Conservation (phyloP, 1,140 invertebrate genomes). For the Hycleus cichorii region DNA sequence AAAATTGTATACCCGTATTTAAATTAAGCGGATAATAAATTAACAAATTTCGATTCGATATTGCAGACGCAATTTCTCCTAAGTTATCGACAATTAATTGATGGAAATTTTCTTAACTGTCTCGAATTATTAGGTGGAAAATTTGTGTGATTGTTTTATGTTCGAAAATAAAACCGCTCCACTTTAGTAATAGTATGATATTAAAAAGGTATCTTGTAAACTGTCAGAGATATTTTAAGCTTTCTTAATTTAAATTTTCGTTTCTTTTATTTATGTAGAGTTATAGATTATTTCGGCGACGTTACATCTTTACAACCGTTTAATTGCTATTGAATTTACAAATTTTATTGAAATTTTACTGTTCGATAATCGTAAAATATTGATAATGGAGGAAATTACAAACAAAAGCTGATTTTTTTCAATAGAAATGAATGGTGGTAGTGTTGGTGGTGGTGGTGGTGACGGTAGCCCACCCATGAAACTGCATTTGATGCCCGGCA, state of each 20-base stretch:
- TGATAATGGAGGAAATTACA: background rate
- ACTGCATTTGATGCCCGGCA: constrained; percentile 10
- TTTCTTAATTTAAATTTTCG: background rate
- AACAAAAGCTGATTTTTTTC: background rate
- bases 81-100: background rate
- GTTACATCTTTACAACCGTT: constrained; percentile 25
- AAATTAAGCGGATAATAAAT: constrained; percentile 16
- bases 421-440: background rate
- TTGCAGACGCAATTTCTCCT: constrained; percentile 3
- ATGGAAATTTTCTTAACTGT: too few relatives aligned
- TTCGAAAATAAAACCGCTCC: constrained; percentile 6
- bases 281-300: constrained; percentile 28
- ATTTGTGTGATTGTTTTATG: too few relatives aligned
- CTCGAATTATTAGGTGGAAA: too few relatives aligned
- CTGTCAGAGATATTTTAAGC: constrained; percentile 25
- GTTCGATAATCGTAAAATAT: constrained; percentile 2
- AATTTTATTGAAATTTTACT: constrained; percentile 22
- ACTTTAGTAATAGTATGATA: constrained; percentile 5
- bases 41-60: constrained; percentile 1
- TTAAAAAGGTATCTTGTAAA: constrained; percentile 16
- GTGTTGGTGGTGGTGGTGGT: background rate
- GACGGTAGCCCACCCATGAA: constrained; percentile 10
- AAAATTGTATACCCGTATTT: constrained; percentile 13
- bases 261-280: constrained; percentile 23
- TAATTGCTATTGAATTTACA: constrained; percentile 31